Evolutionary conservation across 2,888 invertebrate genomes (phyloP).

Genomic region (Mimas tiliae): DNA sequence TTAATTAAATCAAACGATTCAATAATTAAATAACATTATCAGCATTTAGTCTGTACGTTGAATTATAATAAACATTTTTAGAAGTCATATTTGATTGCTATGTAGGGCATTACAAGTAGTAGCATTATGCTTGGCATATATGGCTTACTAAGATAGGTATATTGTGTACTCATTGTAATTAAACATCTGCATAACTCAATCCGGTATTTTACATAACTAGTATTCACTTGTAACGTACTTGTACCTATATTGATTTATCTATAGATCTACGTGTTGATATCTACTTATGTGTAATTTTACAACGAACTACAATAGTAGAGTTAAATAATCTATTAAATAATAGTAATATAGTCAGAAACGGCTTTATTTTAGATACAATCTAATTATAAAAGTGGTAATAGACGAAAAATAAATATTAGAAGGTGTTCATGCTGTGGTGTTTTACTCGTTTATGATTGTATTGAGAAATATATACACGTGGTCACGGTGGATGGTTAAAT

Average conservation of each 20-base stretch:
- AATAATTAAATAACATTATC: neutral
- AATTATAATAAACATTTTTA: neutral
- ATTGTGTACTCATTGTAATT: slow-evolving; percentile 28
- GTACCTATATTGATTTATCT: slow-evolving; percentile 2
- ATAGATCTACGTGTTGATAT: neutral
- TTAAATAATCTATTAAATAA: neutral
- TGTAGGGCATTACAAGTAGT: slow-evolving; percentile 12
- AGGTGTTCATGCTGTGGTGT: neutral
- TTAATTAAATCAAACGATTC: neutral
- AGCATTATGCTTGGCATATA: slow-evolving; percentile 34
- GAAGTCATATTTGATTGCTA: slow-evolving; percentile 2
- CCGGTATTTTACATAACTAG: slow-evolving; percentile 38
- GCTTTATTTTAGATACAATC: too few species aligned
- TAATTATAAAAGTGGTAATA: too few species aligned
- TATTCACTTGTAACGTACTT: slow-evolving; percentile 31
- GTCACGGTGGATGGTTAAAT: slow-evolving; percentile 20
- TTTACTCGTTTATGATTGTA: slow-evolving; percentile 6
- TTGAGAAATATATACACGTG: slow-evolving; percentile 17
- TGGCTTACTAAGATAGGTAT: slow-evolving; percentile 57
- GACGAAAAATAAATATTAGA: neutral
- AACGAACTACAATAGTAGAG: neutral
- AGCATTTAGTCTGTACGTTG: neutral
- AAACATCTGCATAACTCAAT: slow-evolving; percentile 30
- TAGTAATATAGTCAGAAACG: neutral
- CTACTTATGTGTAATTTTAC: neutral